phyloP scores from a whole-genome alignment of 2,113 vertebrate species.

The Lontra canadensis region DNA sequence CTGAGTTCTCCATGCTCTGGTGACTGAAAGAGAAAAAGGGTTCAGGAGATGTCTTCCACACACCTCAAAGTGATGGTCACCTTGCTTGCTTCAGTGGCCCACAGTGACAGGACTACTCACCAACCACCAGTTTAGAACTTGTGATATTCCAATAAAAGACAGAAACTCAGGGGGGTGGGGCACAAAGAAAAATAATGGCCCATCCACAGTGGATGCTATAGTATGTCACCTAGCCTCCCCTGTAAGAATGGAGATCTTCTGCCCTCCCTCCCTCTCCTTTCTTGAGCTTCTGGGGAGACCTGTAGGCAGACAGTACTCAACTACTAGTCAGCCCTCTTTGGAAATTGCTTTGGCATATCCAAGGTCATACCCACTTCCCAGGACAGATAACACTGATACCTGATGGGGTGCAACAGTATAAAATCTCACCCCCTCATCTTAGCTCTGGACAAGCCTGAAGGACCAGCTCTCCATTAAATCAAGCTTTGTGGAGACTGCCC shows the following conservation, averaged over 20 bases:
- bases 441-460: neutral
- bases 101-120: fast-evolving
- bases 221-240: neutral
- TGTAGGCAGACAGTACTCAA: neutral
- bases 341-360: neutral
- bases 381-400: neutral
- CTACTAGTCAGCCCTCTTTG: neutral
- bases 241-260: neutral
- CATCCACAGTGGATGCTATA: neutral
- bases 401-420: neutral
- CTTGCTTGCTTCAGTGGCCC: fast-evolving
- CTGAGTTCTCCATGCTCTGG: neutral
- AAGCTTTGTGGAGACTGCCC: neutral
- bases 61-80: neutral
- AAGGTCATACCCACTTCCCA: neutral
- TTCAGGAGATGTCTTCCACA: neutral
- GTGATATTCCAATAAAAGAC: neutral
- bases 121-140: neutral
- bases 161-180: fast-evolving
- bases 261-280: neutral
- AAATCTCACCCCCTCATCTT: neutral
- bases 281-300: neutral
- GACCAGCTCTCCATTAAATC: neutral
- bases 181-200: neutral
- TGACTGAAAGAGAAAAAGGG: neutral